Evolutionary conservation across 2,113 vertebrate species (phyloP), one percentile per base, ranked within the genome.

Genomic region (Corythoichthys intestinalis): DNA sequence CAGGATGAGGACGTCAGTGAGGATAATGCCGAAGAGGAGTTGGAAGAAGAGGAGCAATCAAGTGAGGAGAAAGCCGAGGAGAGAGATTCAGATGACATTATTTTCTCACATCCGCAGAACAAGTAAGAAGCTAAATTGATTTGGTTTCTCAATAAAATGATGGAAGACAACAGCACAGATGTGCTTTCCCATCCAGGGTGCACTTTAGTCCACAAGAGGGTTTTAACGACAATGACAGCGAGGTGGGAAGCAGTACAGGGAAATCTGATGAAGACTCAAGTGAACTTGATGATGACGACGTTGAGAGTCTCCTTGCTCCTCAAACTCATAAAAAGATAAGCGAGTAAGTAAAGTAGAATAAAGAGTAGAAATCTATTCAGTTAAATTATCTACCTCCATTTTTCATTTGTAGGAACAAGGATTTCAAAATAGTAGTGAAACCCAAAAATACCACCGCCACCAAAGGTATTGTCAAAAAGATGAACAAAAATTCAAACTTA

Each of bases 301-400:
- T 92, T 53, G 90, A 92, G 73, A 62, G 44, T 60, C 87, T 91
- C 67, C 88, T 92, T 0, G 89, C 87, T 4, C 91, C 91, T 74
- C 80, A 69, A 65, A 58, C 68, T 34, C 67, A 71, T 59, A 39
- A 70, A 47, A 52, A 65, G 53, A 69, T 65, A 56, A 74, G 66
- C 47, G 49, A 71, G 91, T 92, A 58, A 86, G 86, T 84, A 14
- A 5, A 44, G 8, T 14, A 13, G 53, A 56, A 58, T 11, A 58
- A 28, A 34, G 20, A 12, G 8, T 28, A 54, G 34, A 37, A 58
- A 37, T 12, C 49, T 7, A 0, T 0, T 38, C 13, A 38, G 38
- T 50, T 9, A 7, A 52, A 8, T n/a, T 0, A 13, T 65, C 13
- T 63, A 1, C 58, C 3, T 1, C 48, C 0, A 14, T 2, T 34